Evolutionary conservation across 2,888 invertebrate genomes (phyloP).

Genomic region (Beris chalybata): DNA sequence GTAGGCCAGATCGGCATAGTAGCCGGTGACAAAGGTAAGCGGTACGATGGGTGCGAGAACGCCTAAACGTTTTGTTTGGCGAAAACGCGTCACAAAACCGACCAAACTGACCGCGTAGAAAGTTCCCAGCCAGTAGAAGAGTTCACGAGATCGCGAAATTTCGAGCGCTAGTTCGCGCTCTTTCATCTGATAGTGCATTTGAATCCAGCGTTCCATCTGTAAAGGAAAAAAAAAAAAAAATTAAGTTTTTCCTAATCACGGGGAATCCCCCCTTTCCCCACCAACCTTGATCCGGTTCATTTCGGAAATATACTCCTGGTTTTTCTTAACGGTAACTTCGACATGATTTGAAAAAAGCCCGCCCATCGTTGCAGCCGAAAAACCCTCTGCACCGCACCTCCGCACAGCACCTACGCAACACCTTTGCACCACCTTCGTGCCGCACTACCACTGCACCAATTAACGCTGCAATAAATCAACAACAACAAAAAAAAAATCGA

Average conservation of each 20-base stretch:
- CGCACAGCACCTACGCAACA: no score
- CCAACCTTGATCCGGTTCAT: slow-evolving; percentile 68
- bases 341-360: slow-evolving; percentile 34
- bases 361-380: slow-evolving; percentile 37
- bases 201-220: slow-evolving; percentile 78
- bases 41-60: slow-evolving; percentile 70
- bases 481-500: no score
- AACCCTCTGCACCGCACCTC: no score
- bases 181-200: slow-evolving; percentile 77
- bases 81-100: slow-evolving; percentile 60
- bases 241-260: background rate
- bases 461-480: no score
- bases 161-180: slow-evolving; percentile 72
- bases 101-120: slow-evolving; percentile 65
- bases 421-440: no score
- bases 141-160: slow-evolving; percentile 70
- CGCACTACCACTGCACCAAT: no score
- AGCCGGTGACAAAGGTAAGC: slow-evolving; percentile 69
- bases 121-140: slow-evolving; percentile 71
- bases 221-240: slow-evolving; percentile 37
- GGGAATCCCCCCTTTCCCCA: slow-evolving; percentile 12
- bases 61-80: slow-evolving; percentile 63
- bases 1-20: slow-evolving; percentile 76
- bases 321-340: slow-evolving; percentile 38
- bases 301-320: slow-evolving; percentile 48